Conservation (phyloP, 2,113 vertebrate species). For the Lepisosteus oculatus region DNA sequence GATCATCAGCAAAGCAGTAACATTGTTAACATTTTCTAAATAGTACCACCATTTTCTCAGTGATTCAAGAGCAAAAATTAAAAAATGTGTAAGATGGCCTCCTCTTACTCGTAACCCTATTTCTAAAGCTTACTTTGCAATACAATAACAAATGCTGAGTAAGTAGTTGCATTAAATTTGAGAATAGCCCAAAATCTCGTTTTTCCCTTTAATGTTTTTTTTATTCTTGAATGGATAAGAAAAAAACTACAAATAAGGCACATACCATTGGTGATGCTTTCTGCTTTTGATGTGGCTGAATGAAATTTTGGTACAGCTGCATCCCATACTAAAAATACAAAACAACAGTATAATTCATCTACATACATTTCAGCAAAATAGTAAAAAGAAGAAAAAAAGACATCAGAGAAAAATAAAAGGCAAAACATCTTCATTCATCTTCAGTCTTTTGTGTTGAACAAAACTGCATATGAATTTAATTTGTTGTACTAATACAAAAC, state of each 20-base stretch:
- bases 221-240: neutral
- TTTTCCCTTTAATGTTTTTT: neutral
- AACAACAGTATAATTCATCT: conserved; percentile 7
- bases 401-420: neutral
- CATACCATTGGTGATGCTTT: conserved; percentile 87
- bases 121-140: too few relatives aligned
- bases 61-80: too few relatives aligned
- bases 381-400: neutral
- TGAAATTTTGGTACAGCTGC: conserved; percentile 94
- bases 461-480: neutral
- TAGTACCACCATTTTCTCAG: too few relatives aligned
- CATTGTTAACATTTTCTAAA: too few relatives aligned
- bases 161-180: too few relatives aligned
- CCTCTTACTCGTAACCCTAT: too few relatives aligned
- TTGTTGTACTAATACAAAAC: neutral
- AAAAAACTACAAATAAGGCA: conserved; percentile 4
- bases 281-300: conserved; percentile 86
- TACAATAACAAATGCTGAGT: too few relatives aligned
- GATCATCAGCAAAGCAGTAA: too few relatives aligned
- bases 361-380: neutral
- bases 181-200: too few relatives aligned
- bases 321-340: conserved; percentile 82
- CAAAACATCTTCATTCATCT: neutral
- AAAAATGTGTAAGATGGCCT: too few relatives aligned
- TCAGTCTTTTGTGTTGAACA: neutral